Percentiles rank a stretch among this genome's conserved stretches.
phyloP scores from a whole-genome alignment of 2,113 vertebrate species.

The Ursus arctos region DNA sequence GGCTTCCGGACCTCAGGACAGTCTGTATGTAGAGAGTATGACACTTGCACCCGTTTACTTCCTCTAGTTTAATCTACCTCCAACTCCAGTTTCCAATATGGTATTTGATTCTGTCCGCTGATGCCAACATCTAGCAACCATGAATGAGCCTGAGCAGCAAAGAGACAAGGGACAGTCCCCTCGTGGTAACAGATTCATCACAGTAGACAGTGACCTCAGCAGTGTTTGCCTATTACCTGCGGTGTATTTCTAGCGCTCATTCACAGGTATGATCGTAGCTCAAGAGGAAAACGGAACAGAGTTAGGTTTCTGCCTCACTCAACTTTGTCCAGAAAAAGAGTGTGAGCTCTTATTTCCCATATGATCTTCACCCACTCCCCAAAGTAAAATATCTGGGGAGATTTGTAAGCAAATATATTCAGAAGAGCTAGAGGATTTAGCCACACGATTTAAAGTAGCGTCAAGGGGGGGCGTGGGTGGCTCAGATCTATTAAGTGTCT shows the following conservation, averaged over 20 bases:
- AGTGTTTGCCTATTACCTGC: not conserved
- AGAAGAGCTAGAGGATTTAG: constrained; percentile 25
- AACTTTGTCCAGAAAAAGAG: not conserved
- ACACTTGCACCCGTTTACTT: constrained; percentile 20
- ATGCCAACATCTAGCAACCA: constrained; percentile 1
- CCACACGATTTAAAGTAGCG: not conserved
- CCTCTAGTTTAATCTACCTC: not conserved
- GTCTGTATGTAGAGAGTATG: not conserved
- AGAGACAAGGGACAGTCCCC: not conserved
- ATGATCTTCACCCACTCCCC: not conserved
- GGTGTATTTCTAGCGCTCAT: not conserved
- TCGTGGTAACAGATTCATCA: not conserved
- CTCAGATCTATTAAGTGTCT: not conserved
- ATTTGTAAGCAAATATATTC: constrained; percentile 33
- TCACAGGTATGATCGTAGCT: not conserved
- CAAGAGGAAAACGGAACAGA: not conserved
- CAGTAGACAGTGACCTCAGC: not conserved
- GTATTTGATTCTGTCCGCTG: constrained; percentile 4
- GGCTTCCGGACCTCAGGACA: not conserved
- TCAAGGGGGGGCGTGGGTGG: not conserved
- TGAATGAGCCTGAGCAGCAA: not conserved
- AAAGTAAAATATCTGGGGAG: not conserved
- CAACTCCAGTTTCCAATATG: constrained; percentile 26
- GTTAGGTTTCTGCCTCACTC: not conserved
- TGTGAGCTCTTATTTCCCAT: not conserved